A percentile compares a stretch with the other conserved stretches of the same genome.
Conservation (phyloP, 2,113 vertebrate genomes). For the Emydura subglobosa region DNA sequence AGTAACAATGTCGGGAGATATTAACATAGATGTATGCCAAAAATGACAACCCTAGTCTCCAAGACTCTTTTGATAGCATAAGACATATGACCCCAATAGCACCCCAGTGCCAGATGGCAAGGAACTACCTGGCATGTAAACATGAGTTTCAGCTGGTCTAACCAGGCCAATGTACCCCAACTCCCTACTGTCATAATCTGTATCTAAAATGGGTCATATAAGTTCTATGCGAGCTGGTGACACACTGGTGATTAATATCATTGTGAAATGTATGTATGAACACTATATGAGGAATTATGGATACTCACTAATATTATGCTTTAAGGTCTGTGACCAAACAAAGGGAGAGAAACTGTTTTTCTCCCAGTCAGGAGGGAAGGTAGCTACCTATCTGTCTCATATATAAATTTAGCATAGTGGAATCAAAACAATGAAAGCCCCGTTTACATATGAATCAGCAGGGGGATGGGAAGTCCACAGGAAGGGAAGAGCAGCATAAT, state of each 20-base stretch:
- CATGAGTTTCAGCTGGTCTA: neutral
- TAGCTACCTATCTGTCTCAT: neutral
- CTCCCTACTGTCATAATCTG: neutral
- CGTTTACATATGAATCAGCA: neutral
- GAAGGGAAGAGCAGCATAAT: neutral
- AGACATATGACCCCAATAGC: neutral
- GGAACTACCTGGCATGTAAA: neutral
- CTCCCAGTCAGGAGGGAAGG: neutral
- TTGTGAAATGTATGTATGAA: neutral
- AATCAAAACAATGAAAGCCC: neutral
- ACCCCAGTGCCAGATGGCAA: neutral
- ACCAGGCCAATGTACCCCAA: neutral
- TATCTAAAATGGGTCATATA: neutral
- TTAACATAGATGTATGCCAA: neutral
- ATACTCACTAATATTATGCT: neutral
- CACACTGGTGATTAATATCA: neutral
- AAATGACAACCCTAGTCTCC: neutral
- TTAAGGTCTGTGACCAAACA: neutral
- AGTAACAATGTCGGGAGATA: neutral
- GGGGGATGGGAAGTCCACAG: neutral
- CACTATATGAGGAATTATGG: neutral
- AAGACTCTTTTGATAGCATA: neutral
- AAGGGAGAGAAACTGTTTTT: neutral
- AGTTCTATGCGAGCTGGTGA: neutral
- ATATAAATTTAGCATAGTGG: neutral